Base-by-base conservation (phyloP, 2,888 invertebrate species). In the Lomographa bimaculata region DNA sequence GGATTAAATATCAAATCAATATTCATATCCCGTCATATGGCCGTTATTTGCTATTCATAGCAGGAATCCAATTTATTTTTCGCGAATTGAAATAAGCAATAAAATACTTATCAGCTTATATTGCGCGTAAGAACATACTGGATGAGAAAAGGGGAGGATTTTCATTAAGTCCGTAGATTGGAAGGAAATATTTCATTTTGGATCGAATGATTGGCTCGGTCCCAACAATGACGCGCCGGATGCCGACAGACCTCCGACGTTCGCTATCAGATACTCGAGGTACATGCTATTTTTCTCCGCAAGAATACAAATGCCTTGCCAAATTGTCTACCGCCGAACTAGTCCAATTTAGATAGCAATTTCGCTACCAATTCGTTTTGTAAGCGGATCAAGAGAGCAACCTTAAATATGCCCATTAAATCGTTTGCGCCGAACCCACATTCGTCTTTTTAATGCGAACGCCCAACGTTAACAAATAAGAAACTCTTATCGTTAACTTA, bases 311-410 rank as follows among this genome's bases (percentile, higher is more conserved):
- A 87, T 87, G 84, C 78, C 86, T 84, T 82, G 84, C 86, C 83
- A 86, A 87, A 85, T 85, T 82, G 87, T 87, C 85, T 85, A 74
- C 80, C 79, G 71, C 78, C 78, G 72, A 82, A 86, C 84, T 84
- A 80, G 84, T 83, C 81, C 87, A 84, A 87, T 87, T 86, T 83
- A 76, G 84, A 85, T 85, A 86, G 85, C 86, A 87, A 87, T 87
- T 87, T 86, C 77, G 78, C 71, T 77, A 81, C 83, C 84, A 81
- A 86, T 87, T 85, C 84, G 80, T 86, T 86, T 82, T 78, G 79
- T 79, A 79, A 82, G 74, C 79, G 79, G 79, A 84, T 86, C 83
- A 84, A 82, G 80, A 79, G 81, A 79, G 70, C 76, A 79, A 69
- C 74, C 76, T 82, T 85, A 83, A 82, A 83, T 80, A 83, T 80